Evolutionary conservation across 2,888 invertebrate species (phyloP), one percentile per base, ranked within the genome.

Genomic region (Diploptera punctata): DNA sequence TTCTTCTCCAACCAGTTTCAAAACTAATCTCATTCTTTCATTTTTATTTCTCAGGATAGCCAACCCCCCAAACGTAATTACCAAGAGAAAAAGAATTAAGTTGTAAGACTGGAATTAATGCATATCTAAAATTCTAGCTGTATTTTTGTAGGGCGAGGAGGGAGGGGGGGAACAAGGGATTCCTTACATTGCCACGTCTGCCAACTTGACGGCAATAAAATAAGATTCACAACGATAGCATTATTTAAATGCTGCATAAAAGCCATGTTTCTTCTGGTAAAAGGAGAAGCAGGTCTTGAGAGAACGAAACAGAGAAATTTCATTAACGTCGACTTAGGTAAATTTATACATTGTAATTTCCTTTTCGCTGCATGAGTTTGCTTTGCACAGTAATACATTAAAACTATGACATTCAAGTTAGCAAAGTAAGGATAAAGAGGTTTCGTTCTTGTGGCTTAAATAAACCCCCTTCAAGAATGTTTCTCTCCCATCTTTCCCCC

Each of bases 291-390:
- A 24, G 57, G 26, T 44, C 54, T 65, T 54, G 54, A 61, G 49
- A 18, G 70, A 33, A 47, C 57, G 57, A 71, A 71, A 67, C 57
- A 70, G 54, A 60, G 69, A 54, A 71, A 72, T 85, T 85, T 85
- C 85, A 86, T 85, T 86, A 86, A 85, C 84, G 85, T 85, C 85
- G 85, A 84, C 84, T 85, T 84, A 83, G 84, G 84, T 84, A 82
- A 85, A 85, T 85, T 86, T 85, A 85, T 85, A 83, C 80, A 80
- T 80, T 77, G 84, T 83, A 86, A 86, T 86, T 85, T 86, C 84
- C 83, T 71, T 74, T 70, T 72, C 54, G 44, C 43, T 54, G 57
- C 43, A 43, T 65, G 65, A 65, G 65, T 65, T 65, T 65, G 29
- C 44, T 65, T 47, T 65, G 65, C 44, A 26, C 65, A 44, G 65